phyloP scores from a whole-genome alignment of 1,140 invertebrate species.

The Ips nitidus region DNA sequence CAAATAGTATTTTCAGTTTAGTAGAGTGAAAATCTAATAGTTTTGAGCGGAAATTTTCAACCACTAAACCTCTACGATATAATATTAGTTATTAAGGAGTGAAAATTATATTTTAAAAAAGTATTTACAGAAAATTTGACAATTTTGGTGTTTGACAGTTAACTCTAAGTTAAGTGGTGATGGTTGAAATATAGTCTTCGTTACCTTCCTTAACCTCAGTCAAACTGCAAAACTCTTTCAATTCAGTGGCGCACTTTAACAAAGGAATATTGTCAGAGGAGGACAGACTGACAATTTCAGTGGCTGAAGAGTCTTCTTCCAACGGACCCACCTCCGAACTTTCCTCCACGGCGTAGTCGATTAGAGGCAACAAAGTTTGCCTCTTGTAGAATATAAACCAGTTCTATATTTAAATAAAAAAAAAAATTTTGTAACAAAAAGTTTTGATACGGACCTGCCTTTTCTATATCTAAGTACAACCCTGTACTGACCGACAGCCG shows the following conservation, averaged over 20 bases:
- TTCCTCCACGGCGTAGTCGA: slow-evolving; percentile 40
- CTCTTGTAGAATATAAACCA: slow-evolving; percentile 50
- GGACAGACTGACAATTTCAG: slow-evolving; percentile 39
- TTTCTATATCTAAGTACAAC: too few relatives aligned
- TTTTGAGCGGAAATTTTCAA: neutral
- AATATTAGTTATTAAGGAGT: neutral
- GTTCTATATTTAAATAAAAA: slow-evolving; percentile 42
- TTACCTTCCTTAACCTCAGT: slow-evolving; percentile 21
- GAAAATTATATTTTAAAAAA: neutral
- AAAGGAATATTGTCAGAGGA: slow-evolving; percentile 50
- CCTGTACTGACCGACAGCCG: too few relatives aligned
- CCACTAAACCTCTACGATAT: neutral
- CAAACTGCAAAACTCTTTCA: slow-evolving; percentile 44
- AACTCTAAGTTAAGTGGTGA: slow-evolving; percentile 18
- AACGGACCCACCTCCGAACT: slow-evolving; percentile 22
- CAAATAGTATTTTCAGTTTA: slow-evolving; percentile 28
- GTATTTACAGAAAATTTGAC: neutral
- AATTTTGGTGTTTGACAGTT: neutral
- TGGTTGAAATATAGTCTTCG: slow-evolving; percentile 31
- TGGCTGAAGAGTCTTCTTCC: slow-evolving; percentile 36
- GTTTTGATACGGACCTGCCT: too few relatives aligned
- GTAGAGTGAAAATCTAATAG: slow-evolving; percentile 9
- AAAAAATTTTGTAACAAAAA: neutral
- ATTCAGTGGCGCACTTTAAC: slow-evolving; percentile 47
- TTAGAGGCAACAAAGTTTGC: slow-evolving; percentile 46